A percentile compares a stretch with the other conserved stretches of the same genome.
These are phyloP conservation scores for Schizotus pectinicornis DNA, from an alignment of 2,888 invertebrate genomes.

Conservation along the genomic window DNA sequence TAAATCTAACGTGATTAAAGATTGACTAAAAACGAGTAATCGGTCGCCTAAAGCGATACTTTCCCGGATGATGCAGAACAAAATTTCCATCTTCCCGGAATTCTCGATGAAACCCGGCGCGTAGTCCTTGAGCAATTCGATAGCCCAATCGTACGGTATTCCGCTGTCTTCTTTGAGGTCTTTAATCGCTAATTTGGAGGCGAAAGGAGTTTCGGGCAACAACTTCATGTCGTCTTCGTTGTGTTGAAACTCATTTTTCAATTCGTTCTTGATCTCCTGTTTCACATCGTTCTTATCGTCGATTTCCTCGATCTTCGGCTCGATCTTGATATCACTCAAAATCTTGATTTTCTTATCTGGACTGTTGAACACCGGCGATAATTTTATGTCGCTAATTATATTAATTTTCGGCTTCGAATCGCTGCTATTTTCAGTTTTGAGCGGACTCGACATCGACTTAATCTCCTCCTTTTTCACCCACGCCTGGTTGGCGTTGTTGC, in stretches of 20 bases:
- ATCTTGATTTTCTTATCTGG: slow-evolving; percentile 55
- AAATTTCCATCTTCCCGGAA: slow-evolving; percentile 93
- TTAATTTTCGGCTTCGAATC: slow-evolving; percentile 58
- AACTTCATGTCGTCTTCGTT: slow-evolving; percentile 33
- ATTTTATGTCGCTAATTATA: slow-evolving; percentile 57
- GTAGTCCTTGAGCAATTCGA: slow-evolving; percentile 84
- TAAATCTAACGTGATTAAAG: slow-evolving; percentile 91
- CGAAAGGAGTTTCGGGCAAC: slow-evolving; percentile 2
- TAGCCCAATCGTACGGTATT: slow-evolving; percentile 89
- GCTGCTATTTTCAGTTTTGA: slow-evolving; percentile 49
- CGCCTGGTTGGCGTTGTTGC: slow-evolving; percentile 41
- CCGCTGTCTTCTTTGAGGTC: slow-evolving; percentile 75
- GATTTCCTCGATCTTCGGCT: slow-evolving; percentile 58
- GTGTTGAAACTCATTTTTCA: slow-evolving; percentile 41
- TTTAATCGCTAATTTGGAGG: slow-evolving; percentile 39
- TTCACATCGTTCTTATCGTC: slow-evolving; percentile 61
- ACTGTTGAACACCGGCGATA: slow-evolving; percentile 47
- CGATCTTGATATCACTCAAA: slow-evolving; percentile 56
- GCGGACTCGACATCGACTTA: slow-evolving; percentile 36
- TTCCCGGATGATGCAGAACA: slow-evolving; percentile 90
- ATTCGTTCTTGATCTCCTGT: slow-evolving; percentile 57
- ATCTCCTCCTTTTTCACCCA: slow-evolving; percentile 54
- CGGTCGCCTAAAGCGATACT: slow-evolving; percentile 88
- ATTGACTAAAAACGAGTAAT: slow-evolving; percentile 94
- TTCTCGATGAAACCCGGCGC: slow-evolving; percentile 88